These are phyloP conservation scores for Atrina japonica DNA, from an alignment of 2,888 invertebrate genomes.

Conservation along the genomic window DNA sequence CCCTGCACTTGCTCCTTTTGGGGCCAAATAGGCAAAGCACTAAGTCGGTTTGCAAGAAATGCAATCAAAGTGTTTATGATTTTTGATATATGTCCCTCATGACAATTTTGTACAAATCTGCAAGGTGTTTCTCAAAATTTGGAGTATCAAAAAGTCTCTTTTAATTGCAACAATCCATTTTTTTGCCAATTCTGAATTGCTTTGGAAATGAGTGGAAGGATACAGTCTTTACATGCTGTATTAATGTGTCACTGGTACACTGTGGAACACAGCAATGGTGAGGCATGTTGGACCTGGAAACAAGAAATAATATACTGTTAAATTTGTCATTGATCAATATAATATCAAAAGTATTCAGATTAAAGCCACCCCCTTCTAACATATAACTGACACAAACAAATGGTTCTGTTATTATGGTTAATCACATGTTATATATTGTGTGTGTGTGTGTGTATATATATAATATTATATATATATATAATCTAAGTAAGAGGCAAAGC, in stretches of 20 bases:
- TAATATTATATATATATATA: no score
- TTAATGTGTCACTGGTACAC: background rate
- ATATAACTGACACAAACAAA: no score
- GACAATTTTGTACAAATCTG: constrained; percentile 18
- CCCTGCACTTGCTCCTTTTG: constrained; percentile 9
- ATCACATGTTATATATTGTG: no score
- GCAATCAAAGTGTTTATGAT: constrained; percentile 28
- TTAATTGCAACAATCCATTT: background rate
- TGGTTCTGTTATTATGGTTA: no score
- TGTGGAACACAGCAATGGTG: constrained; percentile 1
- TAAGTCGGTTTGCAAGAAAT: constrained; percentile 26
- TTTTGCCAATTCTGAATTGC: background rate
- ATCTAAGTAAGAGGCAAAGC: no score
- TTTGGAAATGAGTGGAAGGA: background rate
- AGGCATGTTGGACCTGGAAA: background rate
- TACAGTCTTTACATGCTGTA: background rate
- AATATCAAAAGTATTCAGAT: no score
- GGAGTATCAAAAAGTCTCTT: background rate
- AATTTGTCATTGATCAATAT: no score
- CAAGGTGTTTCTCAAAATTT: constrained; percentile 7
- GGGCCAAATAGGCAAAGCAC: constrained; percentile 32
- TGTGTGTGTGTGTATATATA: no score
- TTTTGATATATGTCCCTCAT: constrained; percentile 9
- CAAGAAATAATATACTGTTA: no score
- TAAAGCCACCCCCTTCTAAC: no score